These are phyloP conservation scores for Hirundo rustica DNA, from an alignment of 2,797 vertebrate genomes.

Conservation along the genomic window DNA sequence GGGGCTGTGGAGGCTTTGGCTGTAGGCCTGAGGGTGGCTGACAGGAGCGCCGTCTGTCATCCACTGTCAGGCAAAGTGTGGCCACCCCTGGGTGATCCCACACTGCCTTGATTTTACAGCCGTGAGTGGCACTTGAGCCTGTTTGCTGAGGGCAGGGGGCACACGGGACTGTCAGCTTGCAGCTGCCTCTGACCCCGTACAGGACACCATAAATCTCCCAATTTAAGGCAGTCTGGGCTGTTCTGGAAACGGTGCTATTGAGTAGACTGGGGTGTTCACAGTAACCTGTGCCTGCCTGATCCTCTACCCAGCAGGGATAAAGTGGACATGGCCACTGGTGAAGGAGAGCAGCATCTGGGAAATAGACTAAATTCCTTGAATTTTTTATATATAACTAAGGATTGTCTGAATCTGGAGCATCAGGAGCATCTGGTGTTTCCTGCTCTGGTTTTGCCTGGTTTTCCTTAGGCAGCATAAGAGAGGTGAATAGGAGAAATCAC, in stretches of 20 bases:
- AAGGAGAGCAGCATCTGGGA: background rate
- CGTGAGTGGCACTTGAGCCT: constrained; percentile 60
- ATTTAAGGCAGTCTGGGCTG: background rate
- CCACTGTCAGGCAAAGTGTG: background rate
- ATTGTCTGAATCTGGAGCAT: background rate
- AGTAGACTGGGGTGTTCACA: background rate
- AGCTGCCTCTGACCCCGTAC: background rate
- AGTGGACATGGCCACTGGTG: background rate
- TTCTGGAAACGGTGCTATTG: background rate
- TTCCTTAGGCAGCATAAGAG: background rate
- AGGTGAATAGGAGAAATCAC: background rate
- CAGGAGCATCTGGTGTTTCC: background rate
- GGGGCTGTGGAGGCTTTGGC: background rate
- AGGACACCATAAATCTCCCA: constrained; percentile 21
- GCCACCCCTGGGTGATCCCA: constrained; percentile 1
- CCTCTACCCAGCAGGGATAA: background rate
- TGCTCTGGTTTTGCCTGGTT: background rate
- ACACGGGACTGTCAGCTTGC: background rate
- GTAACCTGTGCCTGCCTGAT: rapidly evolving
- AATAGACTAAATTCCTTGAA: background rate
- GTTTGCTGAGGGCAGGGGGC: constrained; percentile 51
- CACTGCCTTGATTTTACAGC: constrained; percentile 12
- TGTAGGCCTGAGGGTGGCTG: background rate
- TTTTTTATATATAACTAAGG: background rate
- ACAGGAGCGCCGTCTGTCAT: constrained; percentile 26